These are phyloP conservation scores for Suricata suricatta DNA, from an alignment of 2,113 vertebrate species.

Conservation along the genomic window DNA sequence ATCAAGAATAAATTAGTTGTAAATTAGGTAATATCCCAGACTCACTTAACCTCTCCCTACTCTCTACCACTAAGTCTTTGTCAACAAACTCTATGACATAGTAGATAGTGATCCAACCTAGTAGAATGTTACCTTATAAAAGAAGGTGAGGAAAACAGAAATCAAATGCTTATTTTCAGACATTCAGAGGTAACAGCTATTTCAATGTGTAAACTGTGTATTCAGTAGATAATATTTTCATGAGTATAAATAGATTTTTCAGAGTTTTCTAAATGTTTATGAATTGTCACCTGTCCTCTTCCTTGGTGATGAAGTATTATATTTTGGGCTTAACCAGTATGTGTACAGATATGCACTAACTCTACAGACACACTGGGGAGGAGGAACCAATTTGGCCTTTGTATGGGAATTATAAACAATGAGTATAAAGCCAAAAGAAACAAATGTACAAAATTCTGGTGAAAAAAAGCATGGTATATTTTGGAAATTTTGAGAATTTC, in stretches of 20 bases:
- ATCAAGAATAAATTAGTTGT: background rate
- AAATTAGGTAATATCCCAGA: background rate
- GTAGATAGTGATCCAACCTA: background rate
- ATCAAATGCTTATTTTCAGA: background rate
- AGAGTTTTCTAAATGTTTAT: background rate
- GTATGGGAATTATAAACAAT: background rate
- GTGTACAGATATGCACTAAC: background rate
- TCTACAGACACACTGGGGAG: background rate
- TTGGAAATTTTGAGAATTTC: background rate
- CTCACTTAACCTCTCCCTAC: background rate
- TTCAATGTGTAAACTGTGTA: background rate
- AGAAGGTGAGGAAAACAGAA: background rate
- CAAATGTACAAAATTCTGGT: background rate
- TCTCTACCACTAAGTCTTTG: background rate
- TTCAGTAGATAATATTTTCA: background rate
- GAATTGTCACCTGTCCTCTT: background rate
- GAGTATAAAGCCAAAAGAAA: background rate
- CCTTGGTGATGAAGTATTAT: background rate
- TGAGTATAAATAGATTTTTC: background rate
- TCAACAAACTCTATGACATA: background rate
- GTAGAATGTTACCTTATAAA: background rate
- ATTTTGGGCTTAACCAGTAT: background rate
- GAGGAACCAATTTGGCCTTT: background rate
- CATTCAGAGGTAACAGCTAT: background rate
- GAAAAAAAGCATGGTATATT: background rate